Evolutionary conservation across 1,140 invertebrate species (phyloP).

Genomic region (Ips nitidus): DNA sequence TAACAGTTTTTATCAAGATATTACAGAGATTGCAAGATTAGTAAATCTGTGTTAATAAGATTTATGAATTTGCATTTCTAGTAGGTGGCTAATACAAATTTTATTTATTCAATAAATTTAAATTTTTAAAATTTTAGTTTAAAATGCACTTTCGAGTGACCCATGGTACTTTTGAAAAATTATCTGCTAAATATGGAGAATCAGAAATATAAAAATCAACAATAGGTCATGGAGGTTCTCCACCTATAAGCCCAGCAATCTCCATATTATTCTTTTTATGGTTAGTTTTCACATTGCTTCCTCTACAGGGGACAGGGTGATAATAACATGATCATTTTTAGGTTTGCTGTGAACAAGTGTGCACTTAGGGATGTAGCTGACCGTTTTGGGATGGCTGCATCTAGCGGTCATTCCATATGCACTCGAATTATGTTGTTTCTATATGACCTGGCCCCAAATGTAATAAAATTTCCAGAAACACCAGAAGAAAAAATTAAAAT

Average conservation of each 20-base stretch:
- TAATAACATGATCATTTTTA: conserved; percentile 7
- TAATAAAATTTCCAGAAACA: conserved; percentile 1
- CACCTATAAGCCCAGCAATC: not conserved
- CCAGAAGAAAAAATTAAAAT: not conserved
- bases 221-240: not conserved
- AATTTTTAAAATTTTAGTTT: not conserved
- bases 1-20: not conserved
- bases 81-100: no score
- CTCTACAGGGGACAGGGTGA: not conserved
- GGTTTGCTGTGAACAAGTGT: not conserved
- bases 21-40: no score
- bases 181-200: not conserved
- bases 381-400: not conserved
- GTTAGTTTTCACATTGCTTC: not conserved
- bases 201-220: not conserved
- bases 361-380: not conserved
- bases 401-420: not conserved
- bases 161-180: not conserved
- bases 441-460: not conserved
- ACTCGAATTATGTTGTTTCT: conserved; percentile 1
- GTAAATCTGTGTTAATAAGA: no score
- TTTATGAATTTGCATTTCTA: no score
- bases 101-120: not conserved
- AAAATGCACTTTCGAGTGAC: conserved; percentile 7
- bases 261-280: not conserved